Conservation (phyloP, 1,140 invertebrate species). For the Rhyzopertha dominica region DNA sequence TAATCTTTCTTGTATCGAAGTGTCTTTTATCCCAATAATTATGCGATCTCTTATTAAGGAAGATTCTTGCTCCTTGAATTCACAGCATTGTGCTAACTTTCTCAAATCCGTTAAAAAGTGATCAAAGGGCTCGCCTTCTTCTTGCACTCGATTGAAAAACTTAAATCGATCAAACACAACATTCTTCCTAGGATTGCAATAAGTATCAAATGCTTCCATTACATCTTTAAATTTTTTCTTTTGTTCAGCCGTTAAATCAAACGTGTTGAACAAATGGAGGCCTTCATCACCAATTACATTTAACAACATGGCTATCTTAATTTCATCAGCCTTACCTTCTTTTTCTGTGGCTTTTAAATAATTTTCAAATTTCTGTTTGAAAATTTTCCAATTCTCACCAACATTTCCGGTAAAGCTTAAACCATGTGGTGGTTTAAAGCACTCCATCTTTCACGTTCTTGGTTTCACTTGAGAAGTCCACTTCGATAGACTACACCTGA, state of each 20-base stretch:
- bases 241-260: slow-evolving; percentile 26
- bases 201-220: slow-evolving; percentile 29
- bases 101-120: slow-evolving; percentile 28
- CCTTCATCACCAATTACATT: slow-evolving; percentile 34
- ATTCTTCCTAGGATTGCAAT: slow-evolving; percentile 34
- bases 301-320: slow-evolving; percentile 32
- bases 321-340: slow-evolving; percentile 22
- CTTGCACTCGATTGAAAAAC: slow-evolving; percentile 21
- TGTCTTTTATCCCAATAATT: too few species aligned
- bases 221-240: slow-evolving; percentile 25
- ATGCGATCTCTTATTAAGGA: slow-evolving; percentile 25
- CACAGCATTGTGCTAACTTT: slow-evolving; percentile 23
- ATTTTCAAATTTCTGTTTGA: slow-evolving; percentile 28
- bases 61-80: slow-evolving; percentile 22
- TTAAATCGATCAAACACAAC: slow-evolving; percentile 27
- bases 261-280: slow-evolving; percentile 31
- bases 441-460: too few species aligned
- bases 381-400: slow-evolving; percentile 33
- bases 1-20: too few species aligned
- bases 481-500: too few species aligned
- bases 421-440: too few species aligned
- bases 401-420: too few species aligned
- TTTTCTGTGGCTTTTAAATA: slow-evolving; percentile 28
- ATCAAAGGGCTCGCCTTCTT: slow-evolving; percentile 26
- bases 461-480: too few species aligned